Base-by-base conservation (phyloP, 2,888 invertebrate genomes). In the Escarpia spicata region DNA sequence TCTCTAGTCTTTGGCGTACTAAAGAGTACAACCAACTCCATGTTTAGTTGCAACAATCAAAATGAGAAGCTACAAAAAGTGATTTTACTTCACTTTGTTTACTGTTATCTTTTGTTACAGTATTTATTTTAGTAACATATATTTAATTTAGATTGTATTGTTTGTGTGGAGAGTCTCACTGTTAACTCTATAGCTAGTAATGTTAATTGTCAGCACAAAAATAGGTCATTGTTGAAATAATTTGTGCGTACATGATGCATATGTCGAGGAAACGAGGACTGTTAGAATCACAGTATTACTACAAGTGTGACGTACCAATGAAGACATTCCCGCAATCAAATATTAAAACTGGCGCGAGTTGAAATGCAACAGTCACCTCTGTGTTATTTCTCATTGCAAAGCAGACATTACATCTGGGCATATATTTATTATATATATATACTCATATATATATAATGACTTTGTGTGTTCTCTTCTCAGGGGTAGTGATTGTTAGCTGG, bases 81-180 rank as follows among this genome's bases (percentile, higher is more conserved):
- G 10, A 52, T 52, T 52, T 52, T 52, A 75, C 26, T 75, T 75
- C 6, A n/a, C 75, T 75, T 75, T 75, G n/a, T 75, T n/a, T 26
- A 26, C 19, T 75, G 75, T 75, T 75, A 75, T 75, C 19, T 75
- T 75, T 75, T 75, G 75, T 75, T 75, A 75, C n/a, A 6, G 26
- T 75, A 75, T 75, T 75, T 75, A 75, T 75, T 75, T 75, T 75
- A 75, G 75, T 75, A 75, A 26, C 75, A 60, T 60, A 26, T 75
- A 26, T 75, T 75, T 75, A 26, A 75, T 75, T 75, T 52, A 52
- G 1, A 52, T 52, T 52, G 52, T 52, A 37, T 37, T 37, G 37
- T 37, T 37, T 37, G 37, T 37, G 37, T 37, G 37, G 37, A 37
- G 37, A 1, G 37, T 37, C 1, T 37, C 37, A 37, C 37, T 26